Percentiles rank a stretch among this genome's conserved stretches.
These are phyloP conservation scores for Acrobasis consociella DNA, from an alignment of 2,888 invertebrate species.

Conservation along the genomic window DNA sequence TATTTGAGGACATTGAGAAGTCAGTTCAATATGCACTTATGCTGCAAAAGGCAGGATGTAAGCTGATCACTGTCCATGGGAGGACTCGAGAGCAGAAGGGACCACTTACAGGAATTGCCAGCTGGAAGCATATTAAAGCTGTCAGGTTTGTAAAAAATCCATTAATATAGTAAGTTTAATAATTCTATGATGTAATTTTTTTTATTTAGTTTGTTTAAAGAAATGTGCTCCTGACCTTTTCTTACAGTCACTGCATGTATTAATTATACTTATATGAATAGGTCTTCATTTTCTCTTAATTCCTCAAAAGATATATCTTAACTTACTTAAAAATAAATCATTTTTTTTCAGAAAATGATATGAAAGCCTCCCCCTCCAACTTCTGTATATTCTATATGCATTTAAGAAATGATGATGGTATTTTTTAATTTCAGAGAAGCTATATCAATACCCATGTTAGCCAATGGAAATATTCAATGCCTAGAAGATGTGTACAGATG, in stretches of 20 bases:
- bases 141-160: slow-evolving; percentile 85
- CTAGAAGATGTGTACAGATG: slow-evolving; percentile 93
- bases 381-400: background rate
- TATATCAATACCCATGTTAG: slow-evolving; percentile 96
- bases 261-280: no score
- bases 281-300: no score
- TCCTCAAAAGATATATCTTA: no score
- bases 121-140: slow-evolving; percentile 96
- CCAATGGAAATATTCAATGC: slow-evolving; percentile 98
- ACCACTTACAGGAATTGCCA: slow-evolving; percentile 96
- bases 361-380: no score
- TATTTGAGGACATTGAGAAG: slow-evolving; percentile 92
- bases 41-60: slow-evolving; percentile 96
- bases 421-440: slow-evolving; percentile 84
- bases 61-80: slow-evolving; percentile 97
- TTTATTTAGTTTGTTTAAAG: no score
- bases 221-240: no score
- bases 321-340: no score
- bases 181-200: no score
- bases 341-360: no score
- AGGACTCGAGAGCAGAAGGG: slow-evolving; percentile 98
- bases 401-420: no score
- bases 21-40: slow-evolving; percentile 96
- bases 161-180: no score
- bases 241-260: no score